Evolutionary conservation across 2,113 vertebrate species (phyloP).

Genomic region (Salvator merianae): DNA sequence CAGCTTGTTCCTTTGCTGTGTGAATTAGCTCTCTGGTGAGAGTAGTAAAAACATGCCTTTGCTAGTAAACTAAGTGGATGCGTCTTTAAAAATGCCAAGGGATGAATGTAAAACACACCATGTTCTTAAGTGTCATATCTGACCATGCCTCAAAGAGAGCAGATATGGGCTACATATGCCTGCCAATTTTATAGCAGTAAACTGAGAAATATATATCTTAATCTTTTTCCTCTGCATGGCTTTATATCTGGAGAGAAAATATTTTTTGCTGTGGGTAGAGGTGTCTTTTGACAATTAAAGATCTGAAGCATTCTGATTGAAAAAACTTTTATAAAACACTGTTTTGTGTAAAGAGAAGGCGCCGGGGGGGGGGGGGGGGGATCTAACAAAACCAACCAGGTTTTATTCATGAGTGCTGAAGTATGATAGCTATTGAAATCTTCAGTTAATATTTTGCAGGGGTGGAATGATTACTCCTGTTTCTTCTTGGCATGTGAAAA

Average conservation of each 20-base stretch:
- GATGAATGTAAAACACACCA: not conserved
- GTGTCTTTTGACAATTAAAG: conserved; percentile 2
- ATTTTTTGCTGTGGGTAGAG: not conserved
- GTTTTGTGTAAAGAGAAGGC: not conserved
- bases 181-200: not conserved
- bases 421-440: not conserved
- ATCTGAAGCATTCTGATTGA: not conserved
- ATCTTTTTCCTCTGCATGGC: not conserved
- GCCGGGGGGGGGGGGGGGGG: no score
- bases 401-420: conserved; percentile 3
- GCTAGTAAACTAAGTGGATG: not conserved
- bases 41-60: not conserved
- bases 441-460: not conserved
- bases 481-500: not conserved
- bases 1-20: not conserved
- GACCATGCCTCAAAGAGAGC: not conserved
- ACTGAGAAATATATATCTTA: not conserved
- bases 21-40: not conserved
- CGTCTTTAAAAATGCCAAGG: conserved; percentile 17
- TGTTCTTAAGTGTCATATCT: not conserved
- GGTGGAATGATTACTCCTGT: not conserved
- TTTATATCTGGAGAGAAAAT: not conserved
- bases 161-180: not conserved
- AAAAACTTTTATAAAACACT: not conserved
- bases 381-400: not conserved